Conservation (phyloP, 2,797 vertebrate genomes). For the Anas acuta region DNA sequence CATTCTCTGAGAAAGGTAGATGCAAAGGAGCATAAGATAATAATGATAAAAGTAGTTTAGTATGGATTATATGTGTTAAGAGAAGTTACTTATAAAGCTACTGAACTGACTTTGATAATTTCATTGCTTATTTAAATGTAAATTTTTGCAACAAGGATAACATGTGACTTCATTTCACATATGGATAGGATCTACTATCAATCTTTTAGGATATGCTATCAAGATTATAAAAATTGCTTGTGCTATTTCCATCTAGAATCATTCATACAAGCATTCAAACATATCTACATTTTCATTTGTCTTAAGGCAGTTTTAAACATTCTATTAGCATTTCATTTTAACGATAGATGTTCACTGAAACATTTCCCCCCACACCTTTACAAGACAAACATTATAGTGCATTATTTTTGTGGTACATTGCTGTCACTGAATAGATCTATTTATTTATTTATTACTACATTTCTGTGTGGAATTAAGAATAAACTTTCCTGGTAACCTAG, state of each 20-base stretch:
- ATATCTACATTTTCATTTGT: not conserved
- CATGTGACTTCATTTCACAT: not conserved
- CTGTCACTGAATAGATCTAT: too few relatives aligned
- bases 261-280: not conserved
- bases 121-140: not conserved
- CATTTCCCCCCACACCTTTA: not conserved
- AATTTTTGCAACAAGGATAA: fast-evolving
- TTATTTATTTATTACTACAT: not conserved
- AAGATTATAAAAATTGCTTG: not conserved
- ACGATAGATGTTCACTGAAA: not conserved
- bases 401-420: not conserved
- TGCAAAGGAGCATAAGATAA: not conserved
- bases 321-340: not conserved
- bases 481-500: not conserved
- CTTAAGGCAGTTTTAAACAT: not conserved
- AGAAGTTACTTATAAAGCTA: not conserved
- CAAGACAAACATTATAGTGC: not conserved
- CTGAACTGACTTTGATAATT: not conserved
- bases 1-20: not conserved
- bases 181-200: fast-evolving
- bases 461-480: not conserved
- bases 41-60: not conserved
- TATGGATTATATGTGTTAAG: not conserved
- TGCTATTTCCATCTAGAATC: not conserved
- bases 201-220: not conserved